Evolutionary conservation across 2,113 vertebrate species (phyloP).

Genomic region (Meles meles): DNA sequence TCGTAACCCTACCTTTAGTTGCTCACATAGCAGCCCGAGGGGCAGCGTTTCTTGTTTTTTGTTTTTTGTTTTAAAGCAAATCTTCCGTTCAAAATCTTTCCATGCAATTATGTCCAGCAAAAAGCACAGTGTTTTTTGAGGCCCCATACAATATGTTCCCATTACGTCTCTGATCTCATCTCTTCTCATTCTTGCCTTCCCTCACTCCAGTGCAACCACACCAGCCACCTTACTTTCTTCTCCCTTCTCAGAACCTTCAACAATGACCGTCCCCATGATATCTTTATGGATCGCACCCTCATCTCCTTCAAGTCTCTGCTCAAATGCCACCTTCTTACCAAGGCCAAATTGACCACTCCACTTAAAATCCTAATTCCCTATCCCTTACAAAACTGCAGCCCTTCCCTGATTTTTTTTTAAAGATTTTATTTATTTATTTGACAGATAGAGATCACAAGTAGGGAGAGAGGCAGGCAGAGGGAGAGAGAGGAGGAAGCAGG

Average conservation of each 20-base stretch:
- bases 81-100: not conserved
- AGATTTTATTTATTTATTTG: too few species aligned
- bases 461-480: too few species aligned
- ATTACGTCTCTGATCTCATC: not conserved
- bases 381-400: not conserved
- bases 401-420: constrained; percentile 48
- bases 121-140: not conserved
- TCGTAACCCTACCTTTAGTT: not conserved
- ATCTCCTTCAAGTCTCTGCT: not conserved
- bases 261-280: not conserved
- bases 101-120: not conserved
- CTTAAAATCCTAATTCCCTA: not conserved
- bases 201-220: not conserved
- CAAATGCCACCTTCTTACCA: not conserved
- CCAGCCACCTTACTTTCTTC: not conserved
- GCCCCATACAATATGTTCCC: not conserved
- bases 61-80: not conserved
- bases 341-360: not conserved
- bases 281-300: not conserved
- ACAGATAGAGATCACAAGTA: too few species aligned
- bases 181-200: not conserved
- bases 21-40: not conserved
- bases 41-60: not conserved
- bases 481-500: too few species aligned
- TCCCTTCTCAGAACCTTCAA: not conserved